phyloP scores from a whole-genome alignment of 2,797 vertebrate genomes.

The Champsocephalus esox region DNA sequence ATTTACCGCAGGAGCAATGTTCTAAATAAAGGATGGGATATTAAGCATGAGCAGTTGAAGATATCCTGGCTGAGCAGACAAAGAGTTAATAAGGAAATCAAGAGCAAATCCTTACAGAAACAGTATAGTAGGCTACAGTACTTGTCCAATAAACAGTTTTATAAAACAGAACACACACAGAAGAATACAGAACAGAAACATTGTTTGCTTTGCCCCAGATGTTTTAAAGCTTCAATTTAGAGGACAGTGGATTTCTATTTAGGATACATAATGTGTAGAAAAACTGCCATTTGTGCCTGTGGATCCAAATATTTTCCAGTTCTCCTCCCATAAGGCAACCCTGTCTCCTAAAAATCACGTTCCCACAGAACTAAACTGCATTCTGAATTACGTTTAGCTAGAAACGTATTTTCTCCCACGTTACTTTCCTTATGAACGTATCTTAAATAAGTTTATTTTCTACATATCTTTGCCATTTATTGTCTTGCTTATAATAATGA shows the following conservation, averaged over 20 bases:
- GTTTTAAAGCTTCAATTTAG: neutral
- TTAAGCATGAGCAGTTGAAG: neutral
- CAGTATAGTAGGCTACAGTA: neutral
- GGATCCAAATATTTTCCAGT: conserved; percentile 1
- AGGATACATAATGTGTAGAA: neutral
- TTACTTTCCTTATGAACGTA: too few species aligned
- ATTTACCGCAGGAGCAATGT: neutral
- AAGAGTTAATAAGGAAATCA: neutral
- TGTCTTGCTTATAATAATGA: too few species aligned
- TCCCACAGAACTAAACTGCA: too few species aligned
- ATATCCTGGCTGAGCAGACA: neutral
- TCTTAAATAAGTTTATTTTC: too few species aligned
- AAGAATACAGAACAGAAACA: neutral
- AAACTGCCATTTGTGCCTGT: neutral
- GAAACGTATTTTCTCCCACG: too few species aligned
- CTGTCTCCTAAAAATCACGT: too few species aligned
- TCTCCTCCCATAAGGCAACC: neutral
- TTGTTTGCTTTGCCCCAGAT: neutral
- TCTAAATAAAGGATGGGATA: neutral
- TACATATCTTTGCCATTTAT: too few species aligned
- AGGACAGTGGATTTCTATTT: neutral
- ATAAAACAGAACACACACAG: too few species aligned
- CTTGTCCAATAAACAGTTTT: too few species aligned
- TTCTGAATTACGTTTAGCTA: too few species aligned
- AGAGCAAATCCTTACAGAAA: neutral